phyloP scores from a whole-genome alignment of 64 coral and sea anemone species.

The Pocillopora verrucosa region DNA sequence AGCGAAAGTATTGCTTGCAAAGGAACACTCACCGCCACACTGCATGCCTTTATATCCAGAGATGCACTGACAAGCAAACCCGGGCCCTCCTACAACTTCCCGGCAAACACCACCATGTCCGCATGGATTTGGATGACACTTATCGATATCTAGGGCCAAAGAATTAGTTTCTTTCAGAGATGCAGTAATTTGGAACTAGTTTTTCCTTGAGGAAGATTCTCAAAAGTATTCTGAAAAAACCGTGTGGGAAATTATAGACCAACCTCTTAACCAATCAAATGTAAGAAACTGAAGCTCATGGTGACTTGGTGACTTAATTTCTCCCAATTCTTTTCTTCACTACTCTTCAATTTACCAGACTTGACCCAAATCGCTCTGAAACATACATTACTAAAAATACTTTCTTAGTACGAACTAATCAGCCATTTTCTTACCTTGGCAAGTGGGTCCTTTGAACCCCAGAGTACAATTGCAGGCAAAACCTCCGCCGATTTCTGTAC shows the following conservation, averaged over 20 bases:
- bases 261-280: no score
- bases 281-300: no score
- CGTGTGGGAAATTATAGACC: no score
- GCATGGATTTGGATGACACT: conserved; percentile 86
- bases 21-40: conserved; percentile 55
- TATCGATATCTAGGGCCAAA: conserved; percentile 57
- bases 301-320: no score
- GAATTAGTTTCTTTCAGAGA: neutral
- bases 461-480: conserved; percentile 86
- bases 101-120: conserved; percentile 64
- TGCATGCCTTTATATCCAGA: conserved; percentile 70
- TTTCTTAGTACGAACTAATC: neutral
- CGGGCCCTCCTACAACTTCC: conserved; percentile 83
- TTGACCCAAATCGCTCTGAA: no score
- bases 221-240: no score
- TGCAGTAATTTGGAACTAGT: no score
- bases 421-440: conserved; percentile 54
- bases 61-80: conserved; percentile 75
- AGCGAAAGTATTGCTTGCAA: no score
- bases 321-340: no score
- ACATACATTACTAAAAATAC: no score
- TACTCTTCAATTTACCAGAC: no score
- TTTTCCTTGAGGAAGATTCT: no score
- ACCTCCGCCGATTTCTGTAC: conserved; percentile 73
- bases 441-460: conserved; percentile 85